These are phyloP conservation scores for Craterocephalus amniculus DNA, from an alignment of 2,797 vertebrate genomes.

Conservation along the genomic window DNA sequence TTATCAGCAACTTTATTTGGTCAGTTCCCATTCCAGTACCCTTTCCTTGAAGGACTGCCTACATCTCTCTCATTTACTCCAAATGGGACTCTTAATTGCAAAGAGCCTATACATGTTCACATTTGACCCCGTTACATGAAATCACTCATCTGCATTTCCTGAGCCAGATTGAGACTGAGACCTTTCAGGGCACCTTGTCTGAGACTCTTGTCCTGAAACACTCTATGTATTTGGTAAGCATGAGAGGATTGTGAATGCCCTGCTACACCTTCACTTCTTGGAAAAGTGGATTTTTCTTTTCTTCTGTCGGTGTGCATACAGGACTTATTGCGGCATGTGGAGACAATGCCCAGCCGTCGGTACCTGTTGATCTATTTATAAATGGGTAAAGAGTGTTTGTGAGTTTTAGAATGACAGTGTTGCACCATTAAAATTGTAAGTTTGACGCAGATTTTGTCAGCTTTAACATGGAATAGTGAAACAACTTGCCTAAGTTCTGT, in stretches of 20 bases:
- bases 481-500: constrained; percentile 62
- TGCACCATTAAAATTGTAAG: constrained; percentile 63
- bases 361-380: constrained; percentile 75
- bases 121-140: constrained; percentile 26
- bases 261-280: constrained; percentile 46
- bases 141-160: constrained; percentile 52
- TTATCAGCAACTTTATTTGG: constrained; percentile 36
- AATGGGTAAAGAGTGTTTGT: constrained; percentile 69
- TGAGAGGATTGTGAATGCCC: constrained; percentile 65
- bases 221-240: constrained; percentile 59
- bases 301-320: constrained; percentile 59
- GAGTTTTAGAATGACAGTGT: constrained; percentile 69
- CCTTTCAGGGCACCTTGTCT: constrained; percentile 61
- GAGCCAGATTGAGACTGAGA: constrained; percentile 69
- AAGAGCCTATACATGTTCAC: constrained; percentile 71
- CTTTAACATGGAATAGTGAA: constrained; percentile 67
- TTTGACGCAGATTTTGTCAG: constrained; percentile 59
- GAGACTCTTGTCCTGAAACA: constrained; percentile 72
- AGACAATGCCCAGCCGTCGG: constrained; percentile 55
- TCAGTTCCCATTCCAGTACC: constrained; percentile 34
- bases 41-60: constrained; percentile 28
- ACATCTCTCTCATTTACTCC: constrained; percentile 22
- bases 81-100: constrained; percentile 65
- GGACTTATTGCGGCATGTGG: constrained; percentile 64
- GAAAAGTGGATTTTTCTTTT: constrained; percentile 57